phyloP scores from a whole-genome alignment of 2,113 vertebrate genomes.

The Uria aalge region DNA sequence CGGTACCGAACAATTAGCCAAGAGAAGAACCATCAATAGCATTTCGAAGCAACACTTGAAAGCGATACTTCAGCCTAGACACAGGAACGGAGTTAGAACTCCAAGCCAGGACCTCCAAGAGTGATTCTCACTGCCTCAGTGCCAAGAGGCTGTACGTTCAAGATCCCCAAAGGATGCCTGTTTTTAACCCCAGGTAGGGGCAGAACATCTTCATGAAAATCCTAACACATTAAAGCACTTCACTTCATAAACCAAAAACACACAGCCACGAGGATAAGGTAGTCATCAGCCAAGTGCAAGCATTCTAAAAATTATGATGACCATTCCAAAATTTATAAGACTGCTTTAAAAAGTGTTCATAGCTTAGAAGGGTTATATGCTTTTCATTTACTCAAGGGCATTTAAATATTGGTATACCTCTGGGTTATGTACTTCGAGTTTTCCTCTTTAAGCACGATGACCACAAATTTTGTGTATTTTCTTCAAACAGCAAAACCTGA shows the following conservation, averaged over 20 bases:
- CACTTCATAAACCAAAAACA: not conserved
- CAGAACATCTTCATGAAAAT: not conserved
- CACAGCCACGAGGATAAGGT: not conserved
- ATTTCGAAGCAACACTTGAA: not conserved
- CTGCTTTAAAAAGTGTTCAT: not conserved
- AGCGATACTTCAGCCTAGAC: not conserved
- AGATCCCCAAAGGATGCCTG: not conserved
- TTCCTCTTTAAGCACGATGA: not conserved
- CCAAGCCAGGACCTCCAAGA: not conserved
- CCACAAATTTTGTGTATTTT: not conserved
- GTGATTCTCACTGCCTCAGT: not conserved
- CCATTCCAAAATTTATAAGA: not conserved
- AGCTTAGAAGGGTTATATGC: not conserved
- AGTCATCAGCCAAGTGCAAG: not conserved
- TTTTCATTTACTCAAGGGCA: not conserved
- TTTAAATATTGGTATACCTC: not conserved
- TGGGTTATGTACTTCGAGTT: not conserved
- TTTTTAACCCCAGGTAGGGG: not conserved
- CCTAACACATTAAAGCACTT: not conserved
- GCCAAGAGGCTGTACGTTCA: not conserved
- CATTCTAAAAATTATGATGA: not conserved
- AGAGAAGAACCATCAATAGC: not conserved
- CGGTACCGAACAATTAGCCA: not conserved
- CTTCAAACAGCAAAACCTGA: not conserved
- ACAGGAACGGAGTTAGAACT: not conserved